Evolutionary conservation across 2,797 vertebrate genomes (phyloP), one percentile per base, ranked within the genome.

Genomic region (Heteromormyrus szaboi): DNA sequence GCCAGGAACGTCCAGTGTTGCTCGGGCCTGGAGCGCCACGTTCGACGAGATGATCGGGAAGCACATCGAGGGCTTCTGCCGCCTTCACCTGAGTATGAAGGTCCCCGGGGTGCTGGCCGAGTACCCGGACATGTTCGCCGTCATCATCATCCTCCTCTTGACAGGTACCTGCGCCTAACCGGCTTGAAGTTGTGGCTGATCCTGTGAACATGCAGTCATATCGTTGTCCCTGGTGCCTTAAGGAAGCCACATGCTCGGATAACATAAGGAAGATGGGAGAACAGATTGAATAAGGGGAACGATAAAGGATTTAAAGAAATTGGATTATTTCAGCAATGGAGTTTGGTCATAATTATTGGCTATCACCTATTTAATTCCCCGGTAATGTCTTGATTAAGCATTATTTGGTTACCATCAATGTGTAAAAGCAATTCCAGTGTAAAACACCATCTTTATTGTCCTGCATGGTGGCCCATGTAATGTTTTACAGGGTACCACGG

Each of bases 1-100:
- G 84, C 83, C 91, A 99, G 98, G 98, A 89, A 98, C 98, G 0
- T 98, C 98, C 0, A 99, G 98, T 0, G 98, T 99, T 50, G 98
- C 98, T 1, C 94, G 98, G 90, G 98, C 98, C 0, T 99, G 98
- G 98, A 99, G 98, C 0, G 97, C 97, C 0, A 98, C 98, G 0
- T 99, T 99, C 81, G 98, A 99, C 56, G 96, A 98, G 92, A 96
- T 99, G 88, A 97, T 98, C 59, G 97, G 97, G 89, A 94, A 92
- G 2, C 95, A 95, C 89, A 98, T 99, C 0, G 96, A 95, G 91
- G 56, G 19, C 0, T 97, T 99, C 91, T 98, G 96, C 88, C 87
- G 72, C 84, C 89, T 25, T 0, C 88, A 98, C 93, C 97, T 99
- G 96, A 91, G 93, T 0, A 97, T 99, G 95, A 93, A 97, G 0